A percentile compares a stretch with the other conserved stretches of the same genome.
phyloP scores from a whole-genome alignment of 1,140 invertebrate genomes.

The Drosophila rhopaloa region DNA sequence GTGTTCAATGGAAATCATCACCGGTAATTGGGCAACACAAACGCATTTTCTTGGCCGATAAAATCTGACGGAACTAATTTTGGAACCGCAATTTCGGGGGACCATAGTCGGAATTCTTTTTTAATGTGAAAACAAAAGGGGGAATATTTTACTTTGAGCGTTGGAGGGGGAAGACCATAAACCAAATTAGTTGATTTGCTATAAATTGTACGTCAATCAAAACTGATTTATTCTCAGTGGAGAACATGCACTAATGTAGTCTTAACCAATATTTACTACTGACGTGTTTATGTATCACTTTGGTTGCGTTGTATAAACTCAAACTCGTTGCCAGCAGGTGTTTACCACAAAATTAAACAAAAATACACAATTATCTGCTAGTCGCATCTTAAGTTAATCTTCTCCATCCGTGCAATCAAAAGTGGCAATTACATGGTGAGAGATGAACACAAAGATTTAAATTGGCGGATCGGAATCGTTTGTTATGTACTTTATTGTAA shows the following conservation, averaged over 20 bases:
- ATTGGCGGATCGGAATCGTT: neutral
- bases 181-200: conserved; percentile 9
- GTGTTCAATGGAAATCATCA: conserved; percentile 46
- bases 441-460: neutral
- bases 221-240: conserved; percentile 46
- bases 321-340: conserved; percentile 21
- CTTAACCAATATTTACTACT: conserved; percentile 42
- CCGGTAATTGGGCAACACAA: conserved; percentile 27
- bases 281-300: conserved; percentile 25
- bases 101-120: conserved; percentile 2
- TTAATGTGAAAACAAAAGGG: conserved; percentile 1
- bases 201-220: conserved; percentile 38
- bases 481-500: conserved; percentile 11
- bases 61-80: conserved; percentile 28
- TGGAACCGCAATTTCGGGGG: neutral
- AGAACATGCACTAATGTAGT: conserved; percentile 45
- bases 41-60: conserved; percentile 7
- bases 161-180: neutral
- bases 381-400: conserved; percentile 14
- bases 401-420: conserved; percentile 3
- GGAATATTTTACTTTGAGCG: neutral
- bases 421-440: conserved; percentile 23
- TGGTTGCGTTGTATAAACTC: conserved; percentile 15
- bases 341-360: conserved; percentile 27
- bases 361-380: conserved; percentile 32